phyloP scores from a whole-genome alignment of 2,113 vertebrate species.

The Grallaria varia region DNA sequence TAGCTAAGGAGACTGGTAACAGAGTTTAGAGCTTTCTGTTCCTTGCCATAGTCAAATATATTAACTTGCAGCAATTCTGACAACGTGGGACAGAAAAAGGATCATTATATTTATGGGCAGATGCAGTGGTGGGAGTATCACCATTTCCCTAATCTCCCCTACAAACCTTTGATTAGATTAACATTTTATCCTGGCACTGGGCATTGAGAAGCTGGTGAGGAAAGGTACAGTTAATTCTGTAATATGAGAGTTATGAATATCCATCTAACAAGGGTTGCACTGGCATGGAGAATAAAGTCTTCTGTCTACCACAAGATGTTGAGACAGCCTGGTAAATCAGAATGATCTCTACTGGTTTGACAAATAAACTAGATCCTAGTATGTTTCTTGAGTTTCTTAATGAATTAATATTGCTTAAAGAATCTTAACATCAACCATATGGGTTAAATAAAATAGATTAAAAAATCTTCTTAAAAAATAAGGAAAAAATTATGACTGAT shows the following conservation, averaged over 20 bases:
- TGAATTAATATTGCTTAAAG: not conserved
- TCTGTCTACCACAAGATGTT: not conserved
- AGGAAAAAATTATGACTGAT: not conserved
- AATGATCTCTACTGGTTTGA: not conserved
- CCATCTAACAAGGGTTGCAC: not conserved
- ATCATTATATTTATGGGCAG: not conserved
- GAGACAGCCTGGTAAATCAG: not conserved
- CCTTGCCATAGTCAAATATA: not conserved
- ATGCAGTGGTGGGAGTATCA: not conserved
- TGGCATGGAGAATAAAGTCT: not conserved
- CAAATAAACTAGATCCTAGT: not conserved
- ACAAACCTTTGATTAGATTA: not conserved
- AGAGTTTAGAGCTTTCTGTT: not conserved
- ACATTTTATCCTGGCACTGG: not conserved
- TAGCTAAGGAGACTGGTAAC: not conserved
- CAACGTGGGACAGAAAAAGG: not conserved
- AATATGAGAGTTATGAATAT: not conserved
- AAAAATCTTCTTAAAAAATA: not conserved
- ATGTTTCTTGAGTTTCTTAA: not conserved
- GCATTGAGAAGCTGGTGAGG: not conserved
- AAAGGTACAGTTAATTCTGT: not conserved
- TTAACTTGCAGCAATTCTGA: not conserved
- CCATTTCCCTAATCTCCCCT: not conserved
- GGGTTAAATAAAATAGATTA: not conserved
- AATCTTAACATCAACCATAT: not conserved